Percentiles rank a stretch among this genome's conserved stretches.
Conservation (phyloP, 2,888 invertebrate species). For the Exocentrus adspersus region DNA sequence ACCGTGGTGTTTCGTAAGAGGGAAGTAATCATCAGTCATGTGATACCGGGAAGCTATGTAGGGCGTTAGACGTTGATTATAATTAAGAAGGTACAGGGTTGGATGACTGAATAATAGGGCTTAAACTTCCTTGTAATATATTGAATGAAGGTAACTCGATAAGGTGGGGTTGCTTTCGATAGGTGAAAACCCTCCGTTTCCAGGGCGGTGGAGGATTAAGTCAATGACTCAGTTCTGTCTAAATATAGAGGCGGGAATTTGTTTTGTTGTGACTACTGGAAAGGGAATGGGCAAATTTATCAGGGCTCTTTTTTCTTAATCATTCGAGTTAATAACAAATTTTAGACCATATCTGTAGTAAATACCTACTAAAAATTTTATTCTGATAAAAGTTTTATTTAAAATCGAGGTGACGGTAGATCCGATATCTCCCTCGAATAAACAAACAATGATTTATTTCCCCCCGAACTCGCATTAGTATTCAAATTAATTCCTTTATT, state of each 20-base stretch:
- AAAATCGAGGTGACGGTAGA: no score
- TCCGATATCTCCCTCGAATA: background rate
- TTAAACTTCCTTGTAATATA: constrained; percentile 8
- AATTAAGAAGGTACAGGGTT: constrained; percentile 11
- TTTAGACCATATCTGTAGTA: no score
- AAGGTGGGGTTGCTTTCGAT: constrained; percentile 39
- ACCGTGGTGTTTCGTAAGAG: constrained; percentile 29
- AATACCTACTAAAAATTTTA: no score
- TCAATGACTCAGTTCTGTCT: background rate
- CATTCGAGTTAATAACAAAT: no score
- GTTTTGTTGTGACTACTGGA: background rate
- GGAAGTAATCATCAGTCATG: constrained; percentile 35
- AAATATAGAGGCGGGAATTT: background rate
- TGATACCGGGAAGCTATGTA: constrained; percentile 28
- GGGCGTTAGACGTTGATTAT: constrained; percentile 20
- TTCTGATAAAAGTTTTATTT: no score
- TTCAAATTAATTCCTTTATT: constrained; percentile 12
- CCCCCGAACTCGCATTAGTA: background rate
- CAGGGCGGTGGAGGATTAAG: background rate
- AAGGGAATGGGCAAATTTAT: no score
- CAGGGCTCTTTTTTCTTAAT: no score
- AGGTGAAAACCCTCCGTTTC: constrained; percentile 5
- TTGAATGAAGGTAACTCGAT: constrained; percentile 45
- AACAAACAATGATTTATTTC: constrained; percentile 1
- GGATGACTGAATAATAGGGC: constrained; percentile 21